phyloP scores from a whole-genome alignment of 2,113 vertebrate species.

The Aegithalos caudatus region DNA sequence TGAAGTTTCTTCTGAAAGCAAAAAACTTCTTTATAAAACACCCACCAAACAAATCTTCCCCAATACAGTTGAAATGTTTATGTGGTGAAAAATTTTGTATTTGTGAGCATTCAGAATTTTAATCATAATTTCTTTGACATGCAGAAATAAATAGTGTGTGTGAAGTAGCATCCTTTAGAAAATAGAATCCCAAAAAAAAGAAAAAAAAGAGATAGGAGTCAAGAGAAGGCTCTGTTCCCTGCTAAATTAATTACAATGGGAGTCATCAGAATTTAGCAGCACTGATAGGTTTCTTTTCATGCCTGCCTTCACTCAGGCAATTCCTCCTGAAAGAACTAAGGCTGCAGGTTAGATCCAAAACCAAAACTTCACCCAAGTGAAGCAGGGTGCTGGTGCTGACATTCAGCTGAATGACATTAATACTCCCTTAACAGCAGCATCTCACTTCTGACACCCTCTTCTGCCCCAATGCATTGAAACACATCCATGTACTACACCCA shows the following conservation, averaged over 20 bases:
- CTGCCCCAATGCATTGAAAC: neutral
- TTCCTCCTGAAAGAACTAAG: slow-evolving; percentile 25
- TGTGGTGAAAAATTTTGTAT: neutral
- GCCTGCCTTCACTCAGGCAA: slow-evolving; percentile 37
- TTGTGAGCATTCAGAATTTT: slow-evolving; percentile 48
- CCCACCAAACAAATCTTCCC: neutral
- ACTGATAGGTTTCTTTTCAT: slow-evolving; percentile 61
- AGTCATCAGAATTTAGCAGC: slow-evolving; percentile 57
- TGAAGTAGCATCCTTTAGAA: slow-evolving; percentile 41
- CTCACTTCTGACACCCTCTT: neutral
- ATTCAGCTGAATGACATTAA: neutral
- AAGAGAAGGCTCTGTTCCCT: slow-evolving; percentile 41
- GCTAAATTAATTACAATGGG: slow-evolving; percentile 65
- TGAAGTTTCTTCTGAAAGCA: slow-evolving; percentile 25
- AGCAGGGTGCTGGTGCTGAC: neutral
- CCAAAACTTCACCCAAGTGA: neutral
- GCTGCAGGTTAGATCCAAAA: neutral
- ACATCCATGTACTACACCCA: neutral
- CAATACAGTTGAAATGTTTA: neutral
- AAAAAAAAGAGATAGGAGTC: neutral
- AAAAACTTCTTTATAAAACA: neutral
- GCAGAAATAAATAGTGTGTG: slow-evolving; percentile 49
- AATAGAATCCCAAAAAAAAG: slow-evolving; percentile 36
- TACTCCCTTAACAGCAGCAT: neutral
- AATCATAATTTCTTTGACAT: slow-evolving; percentile 58